These are phyloP conservation scores for Nerophis ophidion DNA, from an alignment of 2,113 vertebrate species.

Conservation along the genomic window DNA sequence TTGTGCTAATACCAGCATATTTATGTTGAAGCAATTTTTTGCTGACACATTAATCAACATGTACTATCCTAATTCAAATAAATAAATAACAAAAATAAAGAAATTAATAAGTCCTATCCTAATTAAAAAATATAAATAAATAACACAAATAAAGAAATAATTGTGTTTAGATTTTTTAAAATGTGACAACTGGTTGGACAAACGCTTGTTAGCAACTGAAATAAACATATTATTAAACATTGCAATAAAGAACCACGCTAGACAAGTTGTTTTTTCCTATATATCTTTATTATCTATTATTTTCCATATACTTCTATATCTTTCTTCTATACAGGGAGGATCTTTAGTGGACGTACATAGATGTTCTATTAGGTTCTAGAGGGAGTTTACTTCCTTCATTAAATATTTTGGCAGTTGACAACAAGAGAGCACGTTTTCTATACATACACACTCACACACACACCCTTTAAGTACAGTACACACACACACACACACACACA, in stretches of 20 bases:
- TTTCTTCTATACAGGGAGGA: conserved; percentile 70
- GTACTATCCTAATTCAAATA: too few species aligned
- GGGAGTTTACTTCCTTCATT: conserved; percentile 50
- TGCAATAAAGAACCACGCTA: neutral
- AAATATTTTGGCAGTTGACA: conserved; percentile 62
- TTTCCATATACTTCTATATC: conserved; percentile 67
- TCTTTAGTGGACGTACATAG: conserved; percentile 68
- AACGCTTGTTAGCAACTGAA: too few species aligned
- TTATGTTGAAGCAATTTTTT: too few species aligned
- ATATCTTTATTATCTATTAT: conserved; percentile 66
- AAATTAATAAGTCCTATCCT: too few species aligned
- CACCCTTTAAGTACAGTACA: conserved; percentile 18
- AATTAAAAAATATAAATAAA: too few species aligned
- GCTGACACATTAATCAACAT: too few species aligned
- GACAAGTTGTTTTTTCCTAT: conserved; percentile 35
- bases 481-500: conserved; percentile 29
- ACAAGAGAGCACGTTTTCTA: conserved; percentile 54
- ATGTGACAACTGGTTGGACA: too few species aligned
- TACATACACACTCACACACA: conserved; percentile 21
- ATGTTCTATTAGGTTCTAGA: conserved; percentile 57
- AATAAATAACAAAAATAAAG: too few species aligned
- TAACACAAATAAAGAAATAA: too few species aligned
- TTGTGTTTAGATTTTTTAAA: too few species aligned
- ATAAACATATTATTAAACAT: too few species aligned
- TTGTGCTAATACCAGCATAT: too few species aligned